Conservation (phyloP, 1,140 invertebrate genomes). For the Atta cephalotes region DNA sequence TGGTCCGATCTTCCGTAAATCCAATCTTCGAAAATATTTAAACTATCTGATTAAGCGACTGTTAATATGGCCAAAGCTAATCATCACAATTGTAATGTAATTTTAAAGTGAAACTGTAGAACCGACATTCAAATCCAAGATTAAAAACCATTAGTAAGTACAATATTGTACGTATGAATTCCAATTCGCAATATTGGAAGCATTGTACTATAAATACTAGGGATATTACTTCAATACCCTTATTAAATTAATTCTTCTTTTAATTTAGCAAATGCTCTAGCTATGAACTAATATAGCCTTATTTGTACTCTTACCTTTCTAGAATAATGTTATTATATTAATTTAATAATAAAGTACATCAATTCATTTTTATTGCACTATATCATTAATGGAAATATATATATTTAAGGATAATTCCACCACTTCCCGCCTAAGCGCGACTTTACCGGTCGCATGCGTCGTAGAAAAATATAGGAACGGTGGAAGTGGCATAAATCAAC, state of each 20-base stretch:
- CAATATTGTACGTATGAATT: slow-evolving; percentile 61
- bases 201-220: slow-evolving; percentile 59
- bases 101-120: slow-evolving; percentile 56
- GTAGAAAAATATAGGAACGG: slow-evolving; percentile 75
- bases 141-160: slow-evolving; percentile 61
- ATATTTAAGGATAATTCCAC: slow-evolving; percentile 41
- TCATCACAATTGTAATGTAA: slow-evolving; percentile 21
- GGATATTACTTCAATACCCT: slow-evolving; percentile 58
- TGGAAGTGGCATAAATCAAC: slow-evolving; percentile 67
- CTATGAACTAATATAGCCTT: slow-evolving; percentile 67
- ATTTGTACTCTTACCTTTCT: slow-evolving; percentile 79
- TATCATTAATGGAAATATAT: slow-evolving; percentile 63
- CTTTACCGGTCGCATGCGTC: slow-evolving; percentile 43
- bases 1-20: slow-evolving; percentile 78
- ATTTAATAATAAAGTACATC: slow-evolving; percentile 77
- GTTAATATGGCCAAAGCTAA: slow-evolving; percentile 61
- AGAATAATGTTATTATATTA: slow-evolving; percentile 66
- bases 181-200: slow-evolving; percentile 44
- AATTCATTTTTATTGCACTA: slow-evolving; percentile 79
- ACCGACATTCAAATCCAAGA: slow-evolving; percentile 36
- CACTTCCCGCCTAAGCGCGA: slow-evolving; percentile 51
- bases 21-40: slow-evolving; percentile 69
- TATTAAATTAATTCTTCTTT: slow-evolving; percentile 59
- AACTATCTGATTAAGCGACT: slow-evolving; percentile 60
- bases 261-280: slow-evolving; percentile 55